These are phyloP conservation scores for Coracias cyanogaster DNA, from an alignment of 2,797 vertebrate genomes.

Conservation along the genomic window DNA sequence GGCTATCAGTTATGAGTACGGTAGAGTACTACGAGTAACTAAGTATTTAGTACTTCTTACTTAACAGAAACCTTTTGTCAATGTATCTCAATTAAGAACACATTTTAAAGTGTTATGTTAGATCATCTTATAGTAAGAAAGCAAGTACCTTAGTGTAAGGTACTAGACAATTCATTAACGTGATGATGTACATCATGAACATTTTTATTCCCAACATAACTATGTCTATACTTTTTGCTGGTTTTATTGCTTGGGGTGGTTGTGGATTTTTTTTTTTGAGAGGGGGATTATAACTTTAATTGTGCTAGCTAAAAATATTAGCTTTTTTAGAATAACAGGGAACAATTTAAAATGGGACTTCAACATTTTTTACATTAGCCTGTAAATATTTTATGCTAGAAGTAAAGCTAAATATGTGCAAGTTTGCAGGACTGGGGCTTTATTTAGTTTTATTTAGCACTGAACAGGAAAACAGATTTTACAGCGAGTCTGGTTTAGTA, in stretches of 20 bases:
- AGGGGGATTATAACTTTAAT: background rate
- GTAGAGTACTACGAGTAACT: background rate
- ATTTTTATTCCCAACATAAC: background rate
- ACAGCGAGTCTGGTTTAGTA: background rate
- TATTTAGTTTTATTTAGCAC: background rate
- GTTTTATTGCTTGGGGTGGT: background rate
- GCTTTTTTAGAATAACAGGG: background rate
- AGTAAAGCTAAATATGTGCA: background rate
- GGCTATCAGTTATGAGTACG: background rate
- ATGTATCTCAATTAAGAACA: background rate
- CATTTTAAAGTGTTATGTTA: background rate
- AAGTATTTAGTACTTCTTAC: background rate
- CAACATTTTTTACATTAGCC: background rate
- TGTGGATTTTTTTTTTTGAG: too few species aligned
- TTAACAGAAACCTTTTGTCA: background rate
- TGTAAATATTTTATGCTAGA: background rate
- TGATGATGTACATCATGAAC: background rate
- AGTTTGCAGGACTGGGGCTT: background rate
- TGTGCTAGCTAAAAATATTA: background rate
- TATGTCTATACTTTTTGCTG: background rate
- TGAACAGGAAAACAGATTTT: background rate
- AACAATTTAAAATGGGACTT: background rate
- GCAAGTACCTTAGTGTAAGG: background rate
- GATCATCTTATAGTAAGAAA: background rate
- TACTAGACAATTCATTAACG: background rate